These are phyloP conservation scores for Lycocerus yunnanus DNA, from an alignment of 2,888 invertebrate species.

Conservation along the genomic window DNA sequence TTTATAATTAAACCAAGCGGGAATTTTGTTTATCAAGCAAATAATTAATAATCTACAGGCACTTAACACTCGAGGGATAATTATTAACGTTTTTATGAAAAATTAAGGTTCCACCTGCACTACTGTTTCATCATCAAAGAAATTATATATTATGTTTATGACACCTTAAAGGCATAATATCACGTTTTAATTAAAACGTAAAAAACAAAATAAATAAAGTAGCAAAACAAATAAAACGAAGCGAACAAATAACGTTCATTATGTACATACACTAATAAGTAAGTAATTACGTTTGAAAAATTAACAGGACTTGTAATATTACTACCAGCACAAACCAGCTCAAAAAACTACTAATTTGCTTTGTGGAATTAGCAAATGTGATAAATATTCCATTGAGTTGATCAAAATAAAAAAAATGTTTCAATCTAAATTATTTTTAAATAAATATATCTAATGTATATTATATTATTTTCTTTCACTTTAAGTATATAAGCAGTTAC, in stretches of 20 bases:
- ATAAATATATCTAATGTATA: no score
- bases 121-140: no score
- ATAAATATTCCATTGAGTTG: not conserved
- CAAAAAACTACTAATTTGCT: not conserved
- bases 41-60: not conserved
- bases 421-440: no score
- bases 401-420: not conserved
- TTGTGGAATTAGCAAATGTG: not conserved
- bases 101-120: no score
- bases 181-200: not conserved
- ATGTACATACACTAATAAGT: not conserved
- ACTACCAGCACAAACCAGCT: not conserved
- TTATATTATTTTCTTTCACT: no score
- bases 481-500: no score
- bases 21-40: not conserved
- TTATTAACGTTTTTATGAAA: no score
- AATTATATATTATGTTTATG: no score
- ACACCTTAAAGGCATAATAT: no score
- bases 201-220: not conserved
- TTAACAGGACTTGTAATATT: not conserved
- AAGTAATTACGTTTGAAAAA: not conserved
- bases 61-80: no score
- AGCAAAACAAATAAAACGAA: no score
- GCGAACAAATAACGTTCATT: no score
- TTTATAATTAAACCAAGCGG: not conserved